Evolutionary conservation across 2,113 vertebrate species (phyloP).

Genomic region (Proteles cristata): DNA sequence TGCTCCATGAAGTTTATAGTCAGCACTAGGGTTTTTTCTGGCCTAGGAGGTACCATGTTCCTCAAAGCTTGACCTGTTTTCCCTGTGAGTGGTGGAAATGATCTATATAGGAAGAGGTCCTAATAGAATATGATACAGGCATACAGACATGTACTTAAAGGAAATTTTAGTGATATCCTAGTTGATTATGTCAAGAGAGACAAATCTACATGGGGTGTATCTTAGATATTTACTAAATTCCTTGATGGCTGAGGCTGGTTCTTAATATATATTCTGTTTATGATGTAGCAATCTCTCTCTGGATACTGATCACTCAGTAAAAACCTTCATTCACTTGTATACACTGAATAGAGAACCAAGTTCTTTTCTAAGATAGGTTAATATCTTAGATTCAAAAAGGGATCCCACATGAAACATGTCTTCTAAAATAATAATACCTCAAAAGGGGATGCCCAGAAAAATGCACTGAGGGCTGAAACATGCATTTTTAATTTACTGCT

Average conservation of each 20-base stretch:
- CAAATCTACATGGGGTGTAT: not conserved
- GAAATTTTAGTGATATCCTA: not conserved
- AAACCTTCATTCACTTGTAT: not conserved
- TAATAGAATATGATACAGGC: not conserved
- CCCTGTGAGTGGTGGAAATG: not conserved
- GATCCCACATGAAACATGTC: not conserved
- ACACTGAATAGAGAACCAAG: not conserved
- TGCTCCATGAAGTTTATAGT: not conserved
- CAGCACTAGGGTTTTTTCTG: not conserved
- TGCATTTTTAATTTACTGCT: not conserved
- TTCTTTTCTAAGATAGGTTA: slow-evolving; percentile 22
- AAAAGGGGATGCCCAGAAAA: not conserved
- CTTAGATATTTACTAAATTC: slow-evolving; percentile 46
- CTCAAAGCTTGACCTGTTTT: not conserved
- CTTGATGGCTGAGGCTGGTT: not conserved
- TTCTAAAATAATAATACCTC: slow-evolving; percentile 50
- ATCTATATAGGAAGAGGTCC: not conserved
- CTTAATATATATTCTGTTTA: not conserved
- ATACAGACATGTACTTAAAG: not conserved
- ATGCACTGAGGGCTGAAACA: not conserved
- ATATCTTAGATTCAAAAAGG: slow-evolving; percentile 1
- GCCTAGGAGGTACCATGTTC: not conserved
- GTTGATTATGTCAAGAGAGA: slow-evolving; percentile 1
- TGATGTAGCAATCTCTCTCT: not conserved
- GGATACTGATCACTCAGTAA: not conserved